Base-by-base conservation (phyloP, 2,888 invertebrate genomes). In the Dilophus febrilis region DNA sequence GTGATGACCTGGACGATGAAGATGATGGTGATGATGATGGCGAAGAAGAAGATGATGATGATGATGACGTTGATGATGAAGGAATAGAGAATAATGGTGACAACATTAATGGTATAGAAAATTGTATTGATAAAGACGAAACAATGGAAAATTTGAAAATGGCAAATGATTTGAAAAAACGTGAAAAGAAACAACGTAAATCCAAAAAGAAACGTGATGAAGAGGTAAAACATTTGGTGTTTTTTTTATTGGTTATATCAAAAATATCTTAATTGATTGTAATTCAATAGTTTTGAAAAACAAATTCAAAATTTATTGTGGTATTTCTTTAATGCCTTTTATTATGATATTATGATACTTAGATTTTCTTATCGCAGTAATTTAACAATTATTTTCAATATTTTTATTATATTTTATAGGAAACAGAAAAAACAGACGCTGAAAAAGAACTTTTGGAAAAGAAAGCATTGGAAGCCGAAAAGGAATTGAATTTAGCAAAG, bases 401-500 rank as follows among this genome's bases (percentile, higher is more conserved):
- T 22, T 22, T 22, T 17, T 37, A 17, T 17, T 34, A 14, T 16
- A 12, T 34, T n/a, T n/a, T n/a, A n/a, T 13, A 37, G 10, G 44
- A 45, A 63, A 51, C 67, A 2, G 64, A 64, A 47, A 56, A 71
- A 45, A 58, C 57, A 13, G 71, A 68, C 48, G 64, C 66, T 19
- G 74, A 75, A 52, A 72, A 79, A 49, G 78, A 77, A 36, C 73
- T 78, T 48, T 66, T 71, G 37, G 74, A 73, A 22, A 69, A 76
- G 31, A 74, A 73, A 37, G 70, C 70, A 2, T 67, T 73, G 18
- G 72, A 75, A 49, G 77, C 78, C 55, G 75, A 81, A 57, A 71
- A 72, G 0, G 85, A 86, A 58, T 63, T 87, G 16, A 77, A 78
- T 47, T 70, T 75, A 44, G 82, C 84, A 18, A 78, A 76, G 73